phyloP scores from a whole-genome alignment of 2,797 vertebrate species.

The Gouania willdenowi region DNA sequence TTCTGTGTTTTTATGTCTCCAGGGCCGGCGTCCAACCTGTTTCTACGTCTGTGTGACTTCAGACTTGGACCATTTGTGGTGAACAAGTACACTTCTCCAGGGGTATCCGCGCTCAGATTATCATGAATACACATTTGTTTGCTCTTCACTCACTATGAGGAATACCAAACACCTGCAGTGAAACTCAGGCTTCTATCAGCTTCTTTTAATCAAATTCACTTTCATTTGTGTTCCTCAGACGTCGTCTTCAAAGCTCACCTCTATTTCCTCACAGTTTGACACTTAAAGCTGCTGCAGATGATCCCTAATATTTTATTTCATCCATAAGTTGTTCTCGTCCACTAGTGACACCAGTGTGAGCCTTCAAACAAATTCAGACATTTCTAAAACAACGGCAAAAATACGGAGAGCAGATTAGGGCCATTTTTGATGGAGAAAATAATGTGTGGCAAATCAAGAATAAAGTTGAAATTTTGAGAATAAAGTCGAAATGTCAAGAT shows the following conservation, averaged over 20 bases:
- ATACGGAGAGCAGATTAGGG: too few species aligned
- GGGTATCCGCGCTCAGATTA: conserved; percentile 60
- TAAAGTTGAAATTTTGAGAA: too few species aligned
- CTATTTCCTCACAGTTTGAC: conserved; percentile 35
- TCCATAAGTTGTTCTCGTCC: too few species aligned
- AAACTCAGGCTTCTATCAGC: conserved; percentile 28
- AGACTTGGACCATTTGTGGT: conserved; percentile 81
- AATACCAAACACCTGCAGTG: conserved; percentile 37
- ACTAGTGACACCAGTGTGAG: too few species aligned
- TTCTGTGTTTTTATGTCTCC: conserved; percentile 47
- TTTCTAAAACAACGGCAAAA: too few species aligned
- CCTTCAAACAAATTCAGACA: too few species aligned
- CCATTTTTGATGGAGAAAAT: too few species aligned
- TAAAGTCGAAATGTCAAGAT: too few species aligned
- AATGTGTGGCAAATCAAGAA: too few species aligned
- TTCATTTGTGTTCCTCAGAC: conserved; percentile 18
- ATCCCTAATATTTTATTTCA: too few species aligned
- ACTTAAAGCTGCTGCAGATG: too few species aligned
- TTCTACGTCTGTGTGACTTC: conserved; percentile 83
- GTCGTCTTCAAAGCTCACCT: conserved; percentile 6
- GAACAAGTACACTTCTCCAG: conserved; percentile 83
- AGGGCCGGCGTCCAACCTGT: conserved; percentile 83
- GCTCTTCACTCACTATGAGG: conserved; percentile 24
- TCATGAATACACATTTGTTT: conserved; percentile 42
- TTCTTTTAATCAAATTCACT: conserved; percentile 35